Conservation (phyloP, 1,140 invertebrate genomes). For the Ceratina japonica region DNA sequence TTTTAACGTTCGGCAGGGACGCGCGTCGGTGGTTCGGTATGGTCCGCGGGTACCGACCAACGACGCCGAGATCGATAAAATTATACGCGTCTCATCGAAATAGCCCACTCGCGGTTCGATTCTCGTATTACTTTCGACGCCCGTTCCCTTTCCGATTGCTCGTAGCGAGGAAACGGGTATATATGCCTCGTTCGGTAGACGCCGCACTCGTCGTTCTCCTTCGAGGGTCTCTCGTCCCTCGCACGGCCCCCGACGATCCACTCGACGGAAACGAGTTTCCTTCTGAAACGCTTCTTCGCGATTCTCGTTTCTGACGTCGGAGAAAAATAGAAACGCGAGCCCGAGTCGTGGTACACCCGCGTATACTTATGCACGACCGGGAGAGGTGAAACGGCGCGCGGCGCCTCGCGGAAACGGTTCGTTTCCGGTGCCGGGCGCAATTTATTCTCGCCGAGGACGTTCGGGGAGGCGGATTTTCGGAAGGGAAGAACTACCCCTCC, state of each 20-base stretch:
- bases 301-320: not conserved
- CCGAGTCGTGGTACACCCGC: too few species aligned
- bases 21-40: not conserved
- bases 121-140: not conserved
- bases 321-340: too few species aligned
- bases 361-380: not conserved
- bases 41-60: not conserved
- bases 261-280: not conserved
- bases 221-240: not conserved
- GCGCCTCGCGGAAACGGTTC: conserved; percentile 16
- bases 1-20: conserved; percentile 42
- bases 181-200: not conserved
- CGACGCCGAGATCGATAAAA: conserved; percentile 31
- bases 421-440: not conserved
- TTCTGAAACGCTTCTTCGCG: not conserved
- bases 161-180: conserved; percentile 3
- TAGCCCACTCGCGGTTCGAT: not conserved
- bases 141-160: not conserved
- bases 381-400: not conserved
- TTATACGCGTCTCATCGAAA: conserved; percentile 34
- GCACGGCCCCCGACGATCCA: not conserved
- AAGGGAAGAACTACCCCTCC: too few species aligned
- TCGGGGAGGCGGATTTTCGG: not conserved
- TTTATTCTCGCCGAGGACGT: not conserved
- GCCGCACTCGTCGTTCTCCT: not conserved